phyloP scores from a whole-genome alignment of 1,140 invertebrate species.

The Philaenus spumarius region DNA sequence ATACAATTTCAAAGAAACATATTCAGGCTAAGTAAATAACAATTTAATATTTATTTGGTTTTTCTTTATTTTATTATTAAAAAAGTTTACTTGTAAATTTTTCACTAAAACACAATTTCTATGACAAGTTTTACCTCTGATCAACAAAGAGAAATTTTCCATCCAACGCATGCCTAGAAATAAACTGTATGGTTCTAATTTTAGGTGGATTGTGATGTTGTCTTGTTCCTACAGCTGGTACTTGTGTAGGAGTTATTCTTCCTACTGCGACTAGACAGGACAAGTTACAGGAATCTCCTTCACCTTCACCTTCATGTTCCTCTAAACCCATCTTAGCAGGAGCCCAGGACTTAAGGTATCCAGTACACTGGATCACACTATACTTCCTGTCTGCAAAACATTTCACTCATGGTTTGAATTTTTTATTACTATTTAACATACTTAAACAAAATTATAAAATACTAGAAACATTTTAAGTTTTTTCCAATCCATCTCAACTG shows the following conservation, averaged over 20 bases:
- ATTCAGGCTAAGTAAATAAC: background rate
- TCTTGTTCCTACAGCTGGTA: constrained; percentile 23
- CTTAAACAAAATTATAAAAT: no score
- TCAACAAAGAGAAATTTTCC: constrained; percentile 57
- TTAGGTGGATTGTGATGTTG: constrained; percentile 25
- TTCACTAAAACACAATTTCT: background rate
- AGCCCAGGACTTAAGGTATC: constrained; percentile 89
- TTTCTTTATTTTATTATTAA: background rate
- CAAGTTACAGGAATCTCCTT: constrained; percentile 66
- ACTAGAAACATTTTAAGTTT: no score
- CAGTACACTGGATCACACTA: constrained; percentile 78
- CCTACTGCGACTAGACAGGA: constrained; percentile 83
- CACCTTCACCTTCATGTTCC: constrained; percentile 53
- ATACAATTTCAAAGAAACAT: no score
- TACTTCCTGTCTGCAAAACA: constrained; percentile 60
- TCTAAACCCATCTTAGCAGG: constrained; percentile 66
- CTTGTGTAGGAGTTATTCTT: constrained; percentile 49
- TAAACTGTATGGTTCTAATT: constrained; percentile 45
- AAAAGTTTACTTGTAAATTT: background rate
- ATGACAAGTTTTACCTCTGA: constrained; percentile 54
- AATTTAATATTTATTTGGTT: no score
- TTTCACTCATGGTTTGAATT: no score
- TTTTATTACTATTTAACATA: no score
- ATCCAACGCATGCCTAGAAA: constrained; percentile 51
- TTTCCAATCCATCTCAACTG: no score